Evolutionary conservation across 2,888 invertebrate species (phyloP).

Genomic region (Sinhomidia bicolor): DNA sequence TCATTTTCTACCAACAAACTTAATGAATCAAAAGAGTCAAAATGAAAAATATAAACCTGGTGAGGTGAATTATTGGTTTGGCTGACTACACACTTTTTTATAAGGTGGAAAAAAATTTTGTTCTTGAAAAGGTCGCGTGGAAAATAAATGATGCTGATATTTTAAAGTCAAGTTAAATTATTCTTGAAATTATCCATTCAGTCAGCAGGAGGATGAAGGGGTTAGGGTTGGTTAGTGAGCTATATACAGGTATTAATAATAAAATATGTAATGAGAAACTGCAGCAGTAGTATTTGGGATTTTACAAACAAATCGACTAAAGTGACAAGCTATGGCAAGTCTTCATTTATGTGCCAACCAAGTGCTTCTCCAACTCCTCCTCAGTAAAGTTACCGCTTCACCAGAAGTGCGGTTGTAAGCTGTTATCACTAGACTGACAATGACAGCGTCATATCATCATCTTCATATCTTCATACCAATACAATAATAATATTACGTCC

Average conservation of each 20-base stretch:
- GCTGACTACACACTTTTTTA: neutral
- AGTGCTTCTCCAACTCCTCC: neutral
- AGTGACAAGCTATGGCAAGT: constrained; percentile 11
- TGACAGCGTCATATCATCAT: constrained; percentile 66
- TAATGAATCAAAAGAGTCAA: constrained; percentile 60
- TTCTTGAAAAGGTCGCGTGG: constrained; percentile 9
- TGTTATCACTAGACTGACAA: constrained; percentile 47
- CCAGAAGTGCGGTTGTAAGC: constrained; percentile 31
- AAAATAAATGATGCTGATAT: constrained; percentile 72
- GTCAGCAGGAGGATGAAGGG: neutral
- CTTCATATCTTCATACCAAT: constrained; percentile 47
- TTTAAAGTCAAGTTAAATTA: constrained; percentile 74
- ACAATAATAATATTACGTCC: neutral
- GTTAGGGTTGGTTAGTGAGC: neutral
- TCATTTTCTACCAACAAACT: constrained; percentile 21
- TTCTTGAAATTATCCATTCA: constrained; percentile 52
- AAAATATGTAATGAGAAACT: neutral
- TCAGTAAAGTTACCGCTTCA: neutral
- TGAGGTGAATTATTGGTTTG: neutral
- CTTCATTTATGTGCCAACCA: constrained; percentile 26
- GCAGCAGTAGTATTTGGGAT: neutral
- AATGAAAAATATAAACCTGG: constrained; percentile 53
- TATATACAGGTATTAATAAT: neutral
- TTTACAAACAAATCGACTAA: neutral
- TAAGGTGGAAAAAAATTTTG: too few species aligned